A percentile compares a stretch with the other conserved stretches of the same genome.
These are phyloP conservation scores for Zapus hudsonius DNA, from an alignment of 2,113 vertebrate genomes.

Conservation along the genomic window DNA sequence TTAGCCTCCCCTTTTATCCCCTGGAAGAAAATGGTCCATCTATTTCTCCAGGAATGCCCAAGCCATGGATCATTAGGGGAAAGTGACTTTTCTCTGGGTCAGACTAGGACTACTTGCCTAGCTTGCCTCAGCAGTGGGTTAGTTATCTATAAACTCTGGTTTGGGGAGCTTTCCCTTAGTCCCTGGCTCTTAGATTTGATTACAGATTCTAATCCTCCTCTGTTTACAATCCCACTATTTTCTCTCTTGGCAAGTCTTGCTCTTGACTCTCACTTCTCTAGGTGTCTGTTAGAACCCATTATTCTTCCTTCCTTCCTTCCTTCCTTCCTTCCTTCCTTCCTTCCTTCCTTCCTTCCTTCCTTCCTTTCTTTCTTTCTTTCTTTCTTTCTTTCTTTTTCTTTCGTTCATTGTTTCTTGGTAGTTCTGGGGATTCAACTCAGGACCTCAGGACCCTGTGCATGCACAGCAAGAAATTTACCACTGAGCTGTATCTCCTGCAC, in stretches of 20 bases:
- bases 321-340: too few relatives aligned
- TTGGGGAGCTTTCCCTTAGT: background rate
- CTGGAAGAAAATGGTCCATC: background rate
- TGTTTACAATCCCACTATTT: background rate
- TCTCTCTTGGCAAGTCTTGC: background rate
- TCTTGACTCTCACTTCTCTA: conserved; percentile 4
- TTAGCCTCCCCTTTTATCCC: conserved; percentile 30
- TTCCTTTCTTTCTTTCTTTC: too few relatives aligned
- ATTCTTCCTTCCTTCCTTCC: too few relatives aligned
- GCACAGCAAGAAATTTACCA: background rate
- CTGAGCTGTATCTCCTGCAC: background rate
- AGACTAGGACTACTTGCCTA: background rate
- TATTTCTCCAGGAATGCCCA: background rate
- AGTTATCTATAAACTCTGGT: background rate
- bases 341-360: too few relatives aligned
- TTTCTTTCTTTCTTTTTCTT: too few relatives aligned
- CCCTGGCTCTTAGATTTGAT: background rate
- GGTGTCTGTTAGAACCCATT: background rate
- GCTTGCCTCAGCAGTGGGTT: background rate
- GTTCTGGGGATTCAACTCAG: background rate
- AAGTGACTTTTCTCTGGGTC: background rate
- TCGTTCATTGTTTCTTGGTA: background rate
- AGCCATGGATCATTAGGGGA: background rate
- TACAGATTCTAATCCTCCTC: background rate
- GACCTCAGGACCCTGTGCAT: background rate